Conservation (phyloP, 1,140 invertebrate genomes). For the Yoshiicerus persimilis region DNA sequence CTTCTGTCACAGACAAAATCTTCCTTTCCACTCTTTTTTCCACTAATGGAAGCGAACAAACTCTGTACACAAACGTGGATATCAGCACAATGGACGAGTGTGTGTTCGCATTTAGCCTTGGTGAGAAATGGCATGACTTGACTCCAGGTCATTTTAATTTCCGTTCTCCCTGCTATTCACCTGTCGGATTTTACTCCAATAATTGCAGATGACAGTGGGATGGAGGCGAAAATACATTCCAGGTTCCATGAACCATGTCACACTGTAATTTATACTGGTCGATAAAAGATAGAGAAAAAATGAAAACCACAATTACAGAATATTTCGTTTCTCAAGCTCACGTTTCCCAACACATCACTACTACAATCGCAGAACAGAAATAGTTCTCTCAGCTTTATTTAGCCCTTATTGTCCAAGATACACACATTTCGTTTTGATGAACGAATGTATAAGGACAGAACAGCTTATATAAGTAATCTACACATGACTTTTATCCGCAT, state of each 20-base stretch:
- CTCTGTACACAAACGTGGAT: not conserved
- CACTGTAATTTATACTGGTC: not conserved
- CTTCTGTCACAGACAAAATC: not conserved
- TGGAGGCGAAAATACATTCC: not conserved
- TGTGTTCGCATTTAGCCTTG: not conserved
- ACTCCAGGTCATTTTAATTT: not conserved
- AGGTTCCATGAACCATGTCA: not conserved
- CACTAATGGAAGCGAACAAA: not conserved
- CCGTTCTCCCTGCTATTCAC: not conserved
- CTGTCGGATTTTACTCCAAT: not conserved
- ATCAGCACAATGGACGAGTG: not conserved
- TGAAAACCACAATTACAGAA: not conserved
- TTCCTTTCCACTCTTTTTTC: not conserved
- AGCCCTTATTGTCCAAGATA: not conserved
- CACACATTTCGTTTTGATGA: too few relatives aligned
- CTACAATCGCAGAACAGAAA: too few relatives aligned
- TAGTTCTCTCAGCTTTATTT: not conserved
- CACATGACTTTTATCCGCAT: too few relatives aligned
- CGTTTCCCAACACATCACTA: not conserved
- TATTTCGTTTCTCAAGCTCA: not conserved
- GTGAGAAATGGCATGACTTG: not conserved
- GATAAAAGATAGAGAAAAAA: not conserved
- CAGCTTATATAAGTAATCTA: too few relatives aligned
- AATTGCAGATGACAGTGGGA: not conserved
- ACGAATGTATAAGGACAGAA: too few relatives aligned